Evolutionary conservation across 2,888 invertebrate species (phyloP).

Genomic region (Cheilosia pagana): DNA sequence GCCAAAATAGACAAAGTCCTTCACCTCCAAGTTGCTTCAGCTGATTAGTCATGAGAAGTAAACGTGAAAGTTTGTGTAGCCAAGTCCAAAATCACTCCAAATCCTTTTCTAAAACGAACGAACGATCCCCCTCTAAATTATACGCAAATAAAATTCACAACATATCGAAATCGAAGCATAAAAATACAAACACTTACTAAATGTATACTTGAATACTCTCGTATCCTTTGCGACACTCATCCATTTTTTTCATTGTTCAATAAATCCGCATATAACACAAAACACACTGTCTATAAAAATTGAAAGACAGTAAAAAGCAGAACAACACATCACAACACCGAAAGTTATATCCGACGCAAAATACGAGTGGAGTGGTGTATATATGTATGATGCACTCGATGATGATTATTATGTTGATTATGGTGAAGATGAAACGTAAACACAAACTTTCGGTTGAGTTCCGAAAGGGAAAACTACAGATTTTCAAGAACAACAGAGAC

Average conservation of each 20-base stretch:
- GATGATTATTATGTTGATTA: conserved; percentile 32
- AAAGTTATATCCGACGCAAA: conserved; percentile 1
- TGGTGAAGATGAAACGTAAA: conserved; percentile 48
- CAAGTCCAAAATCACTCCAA: too few relatives aligned
- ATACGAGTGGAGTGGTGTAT: neutral
- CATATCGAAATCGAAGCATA: too few relatives aligned
- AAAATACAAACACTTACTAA: too few relatives aligned
- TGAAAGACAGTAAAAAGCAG: neutral
- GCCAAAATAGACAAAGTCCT: too few relatives aligned
- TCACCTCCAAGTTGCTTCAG: too few relatives aligned
- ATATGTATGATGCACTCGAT: conserved; percentile 6
- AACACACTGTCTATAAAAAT: neutral
- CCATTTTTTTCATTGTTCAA: neutral
- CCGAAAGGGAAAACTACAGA: conserved; percentile 40
- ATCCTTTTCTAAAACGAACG: too few relatives aligned
- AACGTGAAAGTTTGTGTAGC: too few relatives aligned
- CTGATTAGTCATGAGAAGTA: too few relatives aligned
- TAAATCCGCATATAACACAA: neutral
- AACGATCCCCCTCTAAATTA: too few relatives aligned
- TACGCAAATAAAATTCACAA: too few relatives aligned
- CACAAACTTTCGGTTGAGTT: conserved; percentile 51
- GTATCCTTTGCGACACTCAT: neutral
- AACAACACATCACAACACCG: conserved; percentile 9
- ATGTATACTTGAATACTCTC: too few relatives aligned
- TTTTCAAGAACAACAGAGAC: conserved; percentile 57